phyloP scores from a whole-genome alignment of 2,113 vertebrate species.

The Coryphaenoides rupestris region DNA sequence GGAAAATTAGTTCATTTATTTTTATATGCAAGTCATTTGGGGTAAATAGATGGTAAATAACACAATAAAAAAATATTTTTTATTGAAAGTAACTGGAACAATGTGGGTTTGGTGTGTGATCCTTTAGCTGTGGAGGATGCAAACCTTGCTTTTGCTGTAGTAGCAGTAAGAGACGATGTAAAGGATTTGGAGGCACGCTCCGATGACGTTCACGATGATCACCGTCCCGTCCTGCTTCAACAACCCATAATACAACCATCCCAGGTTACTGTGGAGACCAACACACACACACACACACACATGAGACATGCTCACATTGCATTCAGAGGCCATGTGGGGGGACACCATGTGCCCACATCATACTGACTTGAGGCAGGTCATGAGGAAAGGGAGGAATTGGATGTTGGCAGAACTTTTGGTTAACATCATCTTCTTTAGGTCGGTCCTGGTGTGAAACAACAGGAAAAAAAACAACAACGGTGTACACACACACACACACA shows the following conservation, averaged over 20 bases:
- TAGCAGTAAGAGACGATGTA: conserved; percentile 80
- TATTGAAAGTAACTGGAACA: too few relatives aligned
- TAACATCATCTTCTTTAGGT: conserved; percentile 82
- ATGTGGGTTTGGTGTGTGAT: too few relatives aligned
- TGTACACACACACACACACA: too few relatives aligned
- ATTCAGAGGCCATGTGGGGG: neutral
- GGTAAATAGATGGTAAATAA: too few relatives aligned
- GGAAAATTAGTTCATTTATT: too few relatives aligned
- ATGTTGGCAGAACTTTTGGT: conserved; percentile 82
- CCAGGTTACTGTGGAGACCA: conserved; percentile 78
- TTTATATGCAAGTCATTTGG: too few relatives aligned
- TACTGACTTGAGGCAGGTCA: conserved; percentile 86
- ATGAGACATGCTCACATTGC: too few relatives aligned
- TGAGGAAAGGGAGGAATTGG: conserved; percentile 92
- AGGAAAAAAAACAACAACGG: neutral
- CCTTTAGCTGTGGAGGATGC: neutral
- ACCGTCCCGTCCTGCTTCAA: conserved; percentile 82
- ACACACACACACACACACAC: too few relatives aligned
- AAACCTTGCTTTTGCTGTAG: conserved; percentile 83
- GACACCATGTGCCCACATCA: neutral
- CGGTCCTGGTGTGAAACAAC: conserved; percentile 69
- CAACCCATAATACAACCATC: conserved; percentile 88
- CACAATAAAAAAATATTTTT: too few relatives aligned
- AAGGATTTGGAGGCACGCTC: conserved; percentile 80
- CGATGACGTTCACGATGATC: conserved; percentile 78